Percentiles rank a stretch among this genome's conserved stretches.
Conservation (phyloP, 2,888 invertebrate genomes). For the Diadegma fenestrale region DNA sequence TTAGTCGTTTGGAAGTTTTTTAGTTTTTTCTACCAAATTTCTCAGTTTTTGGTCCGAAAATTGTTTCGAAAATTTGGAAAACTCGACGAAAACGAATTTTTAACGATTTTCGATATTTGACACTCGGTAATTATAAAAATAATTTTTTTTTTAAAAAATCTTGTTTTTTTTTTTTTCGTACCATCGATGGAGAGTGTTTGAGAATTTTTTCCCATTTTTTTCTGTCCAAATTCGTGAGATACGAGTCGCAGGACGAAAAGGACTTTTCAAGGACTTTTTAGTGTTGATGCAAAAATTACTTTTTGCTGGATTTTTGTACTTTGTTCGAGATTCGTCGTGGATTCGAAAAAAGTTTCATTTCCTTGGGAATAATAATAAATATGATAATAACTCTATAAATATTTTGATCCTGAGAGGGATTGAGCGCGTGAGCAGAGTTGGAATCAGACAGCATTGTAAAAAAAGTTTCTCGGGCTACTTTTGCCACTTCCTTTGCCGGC, state of each 20-base stretch:
- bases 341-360: background rate
- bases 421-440: constrained; percentile 30
- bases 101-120: too few relatives aligned
- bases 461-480: constrained; percentile 20
- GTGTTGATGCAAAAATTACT: background rate
- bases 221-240: too few relatives aligned
- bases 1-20: too few relatives aligned
- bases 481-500: background rate
- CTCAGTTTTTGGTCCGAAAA: background rate
- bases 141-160: too few relatives aligned
- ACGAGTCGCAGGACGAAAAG: too few relatives aligned
- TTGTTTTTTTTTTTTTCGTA: too few relatives aligned
- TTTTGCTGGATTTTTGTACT: background rate
- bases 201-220: too few relatives aligned
- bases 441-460: constrained; percentile 37
- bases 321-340: background rate
- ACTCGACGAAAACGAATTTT: too few relatives aligned
- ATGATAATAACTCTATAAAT: background rate
- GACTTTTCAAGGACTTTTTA: too few relatives aligned
- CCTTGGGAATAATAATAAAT: background rate
- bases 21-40: background rate
- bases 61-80: too few relatives aligned
- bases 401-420: constrained; percentile 4
- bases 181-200: too few relatives aligned
- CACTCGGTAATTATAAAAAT: too few relatives aligned